A percentile compares a stretch with the other conserved stretches of the same genome.
Evolutionary conservation across 2,797 vertebrate genomes (phyloP).

Genomic region (Columba guinea): DNA sequence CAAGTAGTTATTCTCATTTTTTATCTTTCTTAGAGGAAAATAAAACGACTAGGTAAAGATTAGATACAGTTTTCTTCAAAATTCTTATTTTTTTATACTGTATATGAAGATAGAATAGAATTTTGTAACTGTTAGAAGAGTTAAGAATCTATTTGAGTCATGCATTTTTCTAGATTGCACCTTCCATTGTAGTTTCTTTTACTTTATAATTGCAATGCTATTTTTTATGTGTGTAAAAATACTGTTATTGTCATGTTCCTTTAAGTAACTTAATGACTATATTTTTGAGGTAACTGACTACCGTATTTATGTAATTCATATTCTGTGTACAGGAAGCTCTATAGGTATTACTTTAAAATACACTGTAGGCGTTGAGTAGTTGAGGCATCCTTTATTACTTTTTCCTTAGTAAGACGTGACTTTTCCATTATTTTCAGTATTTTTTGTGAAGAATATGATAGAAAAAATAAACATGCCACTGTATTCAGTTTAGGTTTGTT

Average conservation of each 20-base stretch:
- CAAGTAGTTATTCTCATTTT: neutral
- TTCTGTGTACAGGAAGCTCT: neutral
- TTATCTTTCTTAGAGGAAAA: neutral
- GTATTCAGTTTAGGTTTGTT: neutral
- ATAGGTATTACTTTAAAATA: neutral
- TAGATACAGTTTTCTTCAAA: neutral
- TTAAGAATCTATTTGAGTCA: neutral
- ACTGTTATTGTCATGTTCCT: neutral
- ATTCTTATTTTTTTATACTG: neutral
- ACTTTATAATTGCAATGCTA: neutral
- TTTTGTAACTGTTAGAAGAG: neutral
- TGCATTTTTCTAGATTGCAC: neutral
- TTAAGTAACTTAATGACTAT: neutral
- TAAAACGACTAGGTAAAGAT: neutral
- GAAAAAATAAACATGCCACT: neutral
- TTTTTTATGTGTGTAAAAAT: neutral
- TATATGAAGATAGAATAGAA: neutral
- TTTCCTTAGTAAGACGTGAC: neutral
- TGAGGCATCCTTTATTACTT: neutral
- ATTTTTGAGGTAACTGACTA: neutral
- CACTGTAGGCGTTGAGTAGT: neutral
- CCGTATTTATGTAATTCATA: neutral
- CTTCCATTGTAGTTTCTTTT: neutral
- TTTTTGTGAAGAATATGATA: neutral
- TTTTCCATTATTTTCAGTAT: neutral